Evolutionary conservation across 2,888 invertebrate genomes (phyloP).

Genomic region (Eupithecia exiguata): DNA sequence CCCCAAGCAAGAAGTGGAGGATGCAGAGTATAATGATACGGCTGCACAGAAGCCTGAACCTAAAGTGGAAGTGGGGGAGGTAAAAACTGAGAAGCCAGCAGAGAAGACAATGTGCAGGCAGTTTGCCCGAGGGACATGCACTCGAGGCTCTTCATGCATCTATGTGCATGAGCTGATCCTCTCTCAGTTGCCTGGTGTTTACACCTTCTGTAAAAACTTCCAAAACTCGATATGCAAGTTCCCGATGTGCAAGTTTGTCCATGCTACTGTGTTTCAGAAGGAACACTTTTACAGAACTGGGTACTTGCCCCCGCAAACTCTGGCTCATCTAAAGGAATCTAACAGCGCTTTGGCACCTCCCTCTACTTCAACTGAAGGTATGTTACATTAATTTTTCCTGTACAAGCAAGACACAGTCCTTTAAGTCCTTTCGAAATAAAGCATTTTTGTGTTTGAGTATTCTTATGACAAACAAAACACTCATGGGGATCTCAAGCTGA

Average conservation of each 20-base stretch:
- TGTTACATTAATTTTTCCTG: background rate
- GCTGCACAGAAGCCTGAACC: background rate
- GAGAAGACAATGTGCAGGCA: conserved; percentile 61
- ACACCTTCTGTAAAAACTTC: conserved; percentile 68
- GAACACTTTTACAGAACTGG: conserved; percentile 65
- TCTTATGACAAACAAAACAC: background rate
- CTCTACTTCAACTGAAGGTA: conserved; percentile 46
- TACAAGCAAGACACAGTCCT: background rate
- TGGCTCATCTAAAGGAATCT: conserved; percentile 57
- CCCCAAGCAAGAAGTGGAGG: conserved; percentile 57
- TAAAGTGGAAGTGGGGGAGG: background rate
- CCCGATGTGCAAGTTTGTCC: conserved; percentile 66
- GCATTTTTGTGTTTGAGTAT: background rate
- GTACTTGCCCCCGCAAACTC: conserved; percentile 58
- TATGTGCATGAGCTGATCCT: conserved; percentile 63
- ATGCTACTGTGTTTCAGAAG: conserved; percentile 69
- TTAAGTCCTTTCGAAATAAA: background rate
- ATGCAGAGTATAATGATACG: conserved; percentile 47
- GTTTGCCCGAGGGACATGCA: conserved; percentile 65
- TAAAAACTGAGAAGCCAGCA: conserved; percentile 17
- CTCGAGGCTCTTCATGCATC: conserved; percentile 58
- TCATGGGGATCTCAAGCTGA: too few species aligned
- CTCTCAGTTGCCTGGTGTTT: conserved; percentile 59
- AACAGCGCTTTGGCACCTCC: conserved; percentile 26
- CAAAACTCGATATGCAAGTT: conserved; percentile 62